Evolutionary conservation across 2,888 invertebrate species (phyloP).

Genomic region (Heliconius ismenius): DNA sequence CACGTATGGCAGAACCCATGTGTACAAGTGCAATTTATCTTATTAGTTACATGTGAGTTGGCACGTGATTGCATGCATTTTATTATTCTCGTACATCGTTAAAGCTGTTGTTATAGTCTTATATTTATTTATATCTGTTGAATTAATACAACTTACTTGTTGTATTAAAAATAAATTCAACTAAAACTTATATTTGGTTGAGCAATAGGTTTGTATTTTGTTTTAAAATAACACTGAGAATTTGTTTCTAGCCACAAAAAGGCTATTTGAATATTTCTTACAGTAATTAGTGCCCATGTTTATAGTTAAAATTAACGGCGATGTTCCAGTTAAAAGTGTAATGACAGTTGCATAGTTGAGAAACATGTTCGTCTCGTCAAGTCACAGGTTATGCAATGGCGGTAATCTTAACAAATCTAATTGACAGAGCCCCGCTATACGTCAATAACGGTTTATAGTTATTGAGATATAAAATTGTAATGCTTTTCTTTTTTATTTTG

Average conservation of each 20-base stretch:
- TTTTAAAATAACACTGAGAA: background rate
- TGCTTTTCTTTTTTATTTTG: conserved; percentile 14
- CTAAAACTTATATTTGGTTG: background rate
- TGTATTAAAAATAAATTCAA: background rate
- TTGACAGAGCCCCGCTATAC: conserved; percentile 61
- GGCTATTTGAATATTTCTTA: background rate
- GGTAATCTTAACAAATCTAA: conserved; percentile 67
- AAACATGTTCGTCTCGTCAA: conserved; percentile 65
- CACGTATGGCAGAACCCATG: conserved; percentile 60
- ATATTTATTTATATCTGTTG: background rate
- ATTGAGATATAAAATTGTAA: conserved; percentile 62
- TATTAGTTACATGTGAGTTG: conserved; percentile 33
- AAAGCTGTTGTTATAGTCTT: conserved; percentile 9
- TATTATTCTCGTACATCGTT: conserved; percentile 18
- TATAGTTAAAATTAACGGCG: conserved; percentile 52
- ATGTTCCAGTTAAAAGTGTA: conserved; percentile 62
- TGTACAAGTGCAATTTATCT: conserved; percentile 41
- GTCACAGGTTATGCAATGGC: conserved; percentile 70
- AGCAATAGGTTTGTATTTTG: background rate
- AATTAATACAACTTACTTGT: background rate
- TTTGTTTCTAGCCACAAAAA: background rate
- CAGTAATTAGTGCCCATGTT: background rate
- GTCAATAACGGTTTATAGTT: conserved; percentile 72
- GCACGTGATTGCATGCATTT: conserved; percentile 41
- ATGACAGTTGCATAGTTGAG: conserved; percentile 69